These are phyloP conservation scores for Motacilla alba DNA, from an alignment of 2,113 vertebrate species.

Conservation along the genomic window DNA sequence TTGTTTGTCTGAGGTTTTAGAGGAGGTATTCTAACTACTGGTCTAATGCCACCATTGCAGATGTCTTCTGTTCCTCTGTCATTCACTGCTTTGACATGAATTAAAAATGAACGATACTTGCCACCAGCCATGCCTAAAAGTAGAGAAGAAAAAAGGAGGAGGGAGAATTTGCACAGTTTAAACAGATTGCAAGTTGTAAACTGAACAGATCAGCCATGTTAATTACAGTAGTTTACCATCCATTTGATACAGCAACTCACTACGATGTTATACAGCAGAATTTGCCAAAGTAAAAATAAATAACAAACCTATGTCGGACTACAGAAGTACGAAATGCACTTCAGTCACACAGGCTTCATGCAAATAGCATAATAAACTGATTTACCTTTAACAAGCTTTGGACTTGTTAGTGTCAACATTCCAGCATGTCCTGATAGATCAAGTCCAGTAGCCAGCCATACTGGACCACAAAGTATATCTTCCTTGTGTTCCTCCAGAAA, in stretches of 20 bases:
- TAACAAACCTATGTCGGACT: neutral
- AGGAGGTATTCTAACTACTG: conserved; percentile 89
- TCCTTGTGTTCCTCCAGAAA: conserved; percentile 98
- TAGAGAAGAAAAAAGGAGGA: accelerated
- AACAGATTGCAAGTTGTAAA: neutral
- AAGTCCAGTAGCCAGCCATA: conserved; percentile 96
- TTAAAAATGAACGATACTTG: conserved; percentile 98
- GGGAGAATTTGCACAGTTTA: neutral
- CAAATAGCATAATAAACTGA: neutral
- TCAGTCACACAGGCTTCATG: neutral
- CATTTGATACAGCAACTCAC: neutral
- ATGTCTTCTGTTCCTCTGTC: conserved; percentile 89
- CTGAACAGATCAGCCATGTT: neutral
- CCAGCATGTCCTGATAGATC: conserved; percentile 97
- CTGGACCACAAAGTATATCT: conserved; percentile 95
- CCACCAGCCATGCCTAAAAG: conserved; percentile 93
- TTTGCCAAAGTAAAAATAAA: neutral
- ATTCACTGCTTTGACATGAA: conserved; percentile 94
- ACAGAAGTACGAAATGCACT: neutral
- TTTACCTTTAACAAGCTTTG: conserved; percentile 97
- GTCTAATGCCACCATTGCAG: conserved; percentile 80
- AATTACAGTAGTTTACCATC: neutral
- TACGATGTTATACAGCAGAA: neutral
- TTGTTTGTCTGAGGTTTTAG: conserved; percentile 89
- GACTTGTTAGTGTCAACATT: conserved; percentile 96